A percentile compares a stretch with the other conserved stretches of the same genome.
Evolutionary conservation across 2,888 invertebrate genomes (phyloP).

Genomic region (Ophion slaviceki): DNA sequence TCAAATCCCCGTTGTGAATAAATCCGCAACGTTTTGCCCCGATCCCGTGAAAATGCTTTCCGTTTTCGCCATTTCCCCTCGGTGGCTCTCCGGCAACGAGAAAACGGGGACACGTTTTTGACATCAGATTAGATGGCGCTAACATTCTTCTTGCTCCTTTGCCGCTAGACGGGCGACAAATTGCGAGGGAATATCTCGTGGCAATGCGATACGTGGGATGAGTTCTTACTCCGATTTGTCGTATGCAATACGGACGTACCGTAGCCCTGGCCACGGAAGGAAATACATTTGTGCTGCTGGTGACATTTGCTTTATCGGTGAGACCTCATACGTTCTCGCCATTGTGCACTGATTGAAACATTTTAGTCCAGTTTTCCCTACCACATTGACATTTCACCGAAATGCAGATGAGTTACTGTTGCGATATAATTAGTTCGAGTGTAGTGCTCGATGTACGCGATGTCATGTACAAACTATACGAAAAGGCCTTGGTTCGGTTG

Average conservation of each 20-base stretch:
- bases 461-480: neutral
- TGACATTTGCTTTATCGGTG: neutral
- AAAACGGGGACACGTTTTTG: slow-evolving; percentile 67
- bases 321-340: neutral
- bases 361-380: neutral
- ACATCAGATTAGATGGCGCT: slow-evolving; percentile 68
- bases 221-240: slow-evolving; percentile 1
- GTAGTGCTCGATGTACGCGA: neutral
- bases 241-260: neutral
- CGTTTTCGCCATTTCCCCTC: slow-evolving; percentile 19
- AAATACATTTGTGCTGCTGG: neutral
- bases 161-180: slow-evolving; percentile 63
- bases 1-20: slow-evolving; percentile 70
- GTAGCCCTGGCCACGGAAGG: neutral
- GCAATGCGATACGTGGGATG: slow-evolving; percentile 2
- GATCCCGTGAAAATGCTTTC: slow-evolving; percentile 32
- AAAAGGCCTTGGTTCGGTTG: neutral
- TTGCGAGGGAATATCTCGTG: slow-evolving; percentile 43
- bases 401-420: neutral
- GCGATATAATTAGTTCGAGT: neutral
- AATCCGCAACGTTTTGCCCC: slow-evolving; percentile 56
- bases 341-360: neutral
- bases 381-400: neutral
- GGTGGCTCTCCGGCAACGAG: slow-evolving; percentile 27
- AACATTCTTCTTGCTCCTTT: slow-evolving; percentile 69